Evolutionary conservation across 2,888 invertebrate genomes (phyloP), one percentile per base, ranked within the genome.

Genomic region (Drosophila affinis): DNA sequence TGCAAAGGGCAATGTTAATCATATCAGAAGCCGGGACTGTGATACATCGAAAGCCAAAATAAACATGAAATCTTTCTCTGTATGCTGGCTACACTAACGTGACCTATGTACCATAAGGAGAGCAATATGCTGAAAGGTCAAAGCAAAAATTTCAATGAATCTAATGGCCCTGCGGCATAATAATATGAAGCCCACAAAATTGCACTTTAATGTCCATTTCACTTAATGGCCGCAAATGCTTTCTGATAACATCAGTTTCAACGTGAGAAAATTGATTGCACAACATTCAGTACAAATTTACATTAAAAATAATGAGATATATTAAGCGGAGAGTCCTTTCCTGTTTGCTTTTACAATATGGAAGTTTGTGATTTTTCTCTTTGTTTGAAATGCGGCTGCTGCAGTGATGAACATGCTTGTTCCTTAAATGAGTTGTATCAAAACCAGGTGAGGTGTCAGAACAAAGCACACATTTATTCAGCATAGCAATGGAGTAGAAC

Each of bases 191-290:
- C 62, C 64, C 58, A 78, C 68, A 55, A 77, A 82, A 82, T 84
- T 77, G 32, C 77, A 68, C 76, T 27, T 77, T 74, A 82, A 84
- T 78, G 87, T n/a, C n/a, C n/a, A n/a, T n/a, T n/a, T n/a, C n/a
- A n/a, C n/a, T n/a, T n/a, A n/a, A 84, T 78, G 87, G 81, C 61
- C 73, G 76, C 87, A 87, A 87, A 87, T 81, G 70, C 77, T 71
- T 78, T 78, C 75, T 86, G 83, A 82, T 82, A 81, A 78, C 84
- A 81, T 78, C 81, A 78, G 81, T 78, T 78, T 78, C 76, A 72
- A 60, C 24, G 51, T 52, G 62, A 55, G 55, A 21, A 49, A 18
- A n/a, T 64, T 75, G 67, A 69, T 69, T 62, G 75, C 81, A 52
- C 63, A 56, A 71, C 73, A 61, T 71, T 27, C 27, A 56, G 56